Conservation (phyloP, 1,140 invertebrate genomes). For the Maconellicoccus hirsutus region DNA sequence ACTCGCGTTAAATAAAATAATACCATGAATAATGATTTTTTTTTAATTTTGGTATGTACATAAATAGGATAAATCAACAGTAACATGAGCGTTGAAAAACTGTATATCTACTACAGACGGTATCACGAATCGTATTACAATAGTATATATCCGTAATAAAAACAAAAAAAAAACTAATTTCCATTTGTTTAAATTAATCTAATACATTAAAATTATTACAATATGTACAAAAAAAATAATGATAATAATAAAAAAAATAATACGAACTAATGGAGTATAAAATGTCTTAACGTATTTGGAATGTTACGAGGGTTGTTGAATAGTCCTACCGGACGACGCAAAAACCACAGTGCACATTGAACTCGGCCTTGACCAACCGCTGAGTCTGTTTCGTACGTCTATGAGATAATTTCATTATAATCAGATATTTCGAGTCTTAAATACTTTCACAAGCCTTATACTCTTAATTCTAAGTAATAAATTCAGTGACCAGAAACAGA, state of each 20-base stretch:
- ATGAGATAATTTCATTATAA: not conserved
- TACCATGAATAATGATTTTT: slow-evolving; percentile 1
- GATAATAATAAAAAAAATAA: not conserved
- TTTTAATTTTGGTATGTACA: slow-evolving; percentile 15
- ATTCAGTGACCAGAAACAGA: slow-evolving; percentile 15
- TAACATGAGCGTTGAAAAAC: slow-evolving; percentile 19
- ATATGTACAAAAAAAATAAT: slow-evolving; percentile 1
- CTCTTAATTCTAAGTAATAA: slow-evolving; percentile 17
- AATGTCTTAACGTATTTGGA: not conserved
- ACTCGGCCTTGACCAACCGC: not conserved
- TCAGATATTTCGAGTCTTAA: slow-evolving; percentile 17
- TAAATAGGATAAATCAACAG: slow-evolving; percentile 18
- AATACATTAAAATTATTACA: slow-evolving; percentile 16
- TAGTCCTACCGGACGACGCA: no score
- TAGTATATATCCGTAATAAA: slow-evolving; percentile 11
- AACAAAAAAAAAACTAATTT: slow-evolving; percentile 12
- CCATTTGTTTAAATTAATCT: slow-evolving; percentile 3
- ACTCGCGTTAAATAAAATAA: not conserved
- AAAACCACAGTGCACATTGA: not conserved
- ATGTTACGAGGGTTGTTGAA: not conserved
- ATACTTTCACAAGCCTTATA: slow-evolving; percentile 21
- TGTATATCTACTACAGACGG: slow-evolving; percentile 18
- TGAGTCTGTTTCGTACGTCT: not conserved
- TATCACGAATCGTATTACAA: slow-evolving; percentile 18
- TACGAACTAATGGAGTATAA: slow-evolving; percentile 3